Evolutionary conservation across 2,888 invertebrate genomes (phyloP).

Genomic region (Eupeodes latifasciatus): DNA sequence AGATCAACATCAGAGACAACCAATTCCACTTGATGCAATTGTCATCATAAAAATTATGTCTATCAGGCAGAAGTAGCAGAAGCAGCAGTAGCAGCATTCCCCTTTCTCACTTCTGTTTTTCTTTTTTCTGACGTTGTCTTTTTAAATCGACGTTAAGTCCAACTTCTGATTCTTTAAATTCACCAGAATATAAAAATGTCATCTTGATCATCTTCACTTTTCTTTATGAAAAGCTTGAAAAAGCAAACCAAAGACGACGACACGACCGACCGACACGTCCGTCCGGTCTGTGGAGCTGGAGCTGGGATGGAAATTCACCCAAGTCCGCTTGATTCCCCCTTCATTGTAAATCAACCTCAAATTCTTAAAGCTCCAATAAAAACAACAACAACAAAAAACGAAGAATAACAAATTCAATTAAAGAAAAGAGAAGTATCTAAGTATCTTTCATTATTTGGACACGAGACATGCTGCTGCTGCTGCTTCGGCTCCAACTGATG

Average conservation of each 20-base stretch:
- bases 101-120: slow-evolving; percentile 42
- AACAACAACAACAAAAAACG: background rate
- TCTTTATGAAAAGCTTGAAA: slow-evolving; percentile 2
- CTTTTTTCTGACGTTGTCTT: too few relatives aligned
- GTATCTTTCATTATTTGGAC: slow-evolving; percentile 74
- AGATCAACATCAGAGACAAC: slow-evolving; percentile 26
- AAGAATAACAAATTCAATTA: slow-evolving; percentile 57
- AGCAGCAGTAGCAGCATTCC: slow-evolving; percentile 39
- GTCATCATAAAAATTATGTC: slow-evolving; percentile 44
- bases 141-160: slow-evolving; percentile 1
- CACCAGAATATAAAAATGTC: slow-evolving; percentile 56
- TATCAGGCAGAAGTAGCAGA: slow-evolving; percentile 7
- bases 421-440: slow-evolving; percentile 54
- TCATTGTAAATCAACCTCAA: slow-evolving; percentile 3
- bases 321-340: background rate
- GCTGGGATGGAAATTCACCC: slow-evolving; percentile 5
- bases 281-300: slow-evolving; percentile 23
- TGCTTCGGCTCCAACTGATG: background rate
- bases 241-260: background rate
- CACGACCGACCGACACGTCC: slow-evolving; percentile 19
- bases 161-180: slow-evolving; percentile 43
- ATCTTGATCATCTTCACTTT: slow-evolving; percentile 63
- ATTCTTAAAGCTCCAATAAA: background rate
- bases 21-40: slow-evolving; percentile 57
- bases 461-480: slow-evolving; percentile 64